Conservation (phyloP, 2,797 vertebrate genomes). For the Schizopygopsis pylzovi region DNA sequence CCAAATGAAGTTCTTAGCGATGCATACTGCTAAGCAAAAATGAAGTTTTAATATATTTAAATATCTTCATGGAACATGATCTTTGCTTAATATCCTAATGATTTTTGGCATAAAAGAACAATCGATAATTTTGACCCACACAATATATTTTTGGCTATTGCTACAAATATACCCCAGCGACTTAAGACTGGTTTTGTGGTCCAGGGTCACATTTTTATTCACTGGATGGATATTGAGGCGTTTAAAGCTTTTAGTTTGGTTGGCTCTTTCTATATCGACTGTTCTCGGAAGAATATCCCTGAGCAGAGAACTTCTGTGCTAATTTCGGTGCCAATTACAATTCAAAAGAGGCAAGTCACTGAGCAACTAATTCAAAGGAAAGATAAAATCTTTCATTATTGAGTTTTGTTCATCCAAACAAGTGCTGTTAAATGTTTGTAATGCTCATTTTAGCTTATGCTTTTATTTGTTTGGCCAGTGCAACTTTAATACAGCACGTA, state of each 20-base stretch:
- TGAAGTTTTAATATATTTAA: no score
- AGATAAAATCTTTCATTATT: constrained; percentile 21
- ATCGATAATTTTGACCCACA: no score
- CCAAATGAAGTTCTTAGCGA: no score
- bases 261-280: background rate
- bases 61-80: no score
- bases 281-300: constrained; percentile 3
- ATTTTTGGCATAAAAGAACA: no score
- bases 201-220: no score
- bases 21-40: no score
- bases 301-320: constrained; percentile 17
- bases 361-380: constrained; percentile 29
- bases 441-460: background rate
- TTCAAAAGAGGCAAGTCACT: constrained; percentile 18
- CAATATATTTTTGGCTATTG: no score
- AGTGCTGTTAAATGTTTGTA: background rate
- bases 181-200: no score
- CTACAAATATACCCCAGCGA: no score
- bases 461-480: constrained; percentile 22
- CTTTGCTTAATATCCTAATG: no score
- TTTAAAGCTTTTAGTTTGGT: constrained; percentile 31
- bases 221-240: background rate
- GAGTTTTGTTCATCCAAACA: constrained; percentile 13
- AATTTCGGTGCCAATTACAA: constrained; percentile 42
- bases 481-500: constrained; percentile 16